Conservation (phyloP, 2,113 vertebrate genomes). For the Elephantulus edwardii region DNA sequence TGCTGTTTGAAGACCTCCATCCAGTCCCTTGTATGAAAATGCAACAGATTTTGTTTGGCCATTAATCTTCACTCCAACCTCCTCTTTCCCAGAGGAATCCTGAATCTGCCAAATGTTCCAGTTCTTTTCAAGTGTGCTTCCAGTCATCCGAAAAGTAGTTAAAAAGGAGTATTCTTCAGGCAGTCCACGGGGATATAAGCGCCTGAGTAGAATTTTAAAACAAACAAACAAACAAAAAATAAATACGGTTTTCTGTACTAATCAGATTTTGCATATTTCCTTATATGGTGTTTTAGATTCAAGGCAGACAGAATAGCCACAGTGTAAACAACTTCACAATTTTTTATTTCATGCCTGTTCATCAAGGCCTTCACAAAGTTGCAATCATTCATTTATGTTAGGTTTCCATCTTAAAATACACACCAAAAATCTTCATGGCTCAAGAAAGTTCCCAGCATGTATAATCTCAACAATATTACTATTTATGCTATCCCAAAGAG, state of each 20-base stretch:
- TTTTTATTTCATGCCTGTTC: slow-evolving; percentile 53
- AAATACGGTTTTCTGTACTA: slow-evolving; percentile 52
- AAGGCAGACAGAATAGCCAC: slow-evolving; percentile 16
- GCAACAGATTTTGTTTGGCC: slow-evolving; percentile 88
- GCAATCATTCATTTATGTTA: neutral
- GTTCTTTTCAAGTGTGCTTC: slow-evolving; percentile 86
- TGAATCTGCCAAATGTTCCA: slow-evolving; percentile 95
- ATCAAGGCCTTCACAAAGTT: slow-evolving; percentile 30
- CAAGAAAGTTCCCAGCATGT: neutral
- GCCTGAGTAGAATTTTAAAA: slow-evolving; percentile 82
- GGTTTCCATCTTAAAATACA: slow-evolving; percentile 44
- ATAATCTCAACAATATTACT: slow-evolving; percentile 16
- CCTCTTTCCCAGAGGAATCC: slow-evolving; percentile 87
- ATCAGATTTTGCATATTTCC: slow-evolving; percentile 31
- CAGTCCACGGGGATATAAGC: slow-evolving; percentile 88
- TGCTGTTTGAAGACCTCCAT: slow-evolving; percentile 82
- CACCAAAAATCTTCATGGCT: neutral
- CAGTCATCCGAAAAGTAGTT: slow-evolving; percentile 90
- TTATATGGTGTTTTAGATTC: slow-evolving; percentile 38
- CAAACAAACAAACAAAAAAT: slow-evolving; percentile 40
- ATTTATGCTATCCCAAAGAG: slow-evolving; percentile 56
- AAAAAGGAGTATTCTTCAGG: slow-evolving; percentile 92
- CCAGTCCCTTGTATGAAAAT: slow-evolving; percentile 87
- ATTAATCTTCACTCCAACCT: slow-evolving; percentile 90
- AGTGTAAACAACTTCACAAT: neutral